phyloP scores from a whole-genome alignment of 2,797 vertebrate species.

The Rhyacichthys aspro region DNA sequence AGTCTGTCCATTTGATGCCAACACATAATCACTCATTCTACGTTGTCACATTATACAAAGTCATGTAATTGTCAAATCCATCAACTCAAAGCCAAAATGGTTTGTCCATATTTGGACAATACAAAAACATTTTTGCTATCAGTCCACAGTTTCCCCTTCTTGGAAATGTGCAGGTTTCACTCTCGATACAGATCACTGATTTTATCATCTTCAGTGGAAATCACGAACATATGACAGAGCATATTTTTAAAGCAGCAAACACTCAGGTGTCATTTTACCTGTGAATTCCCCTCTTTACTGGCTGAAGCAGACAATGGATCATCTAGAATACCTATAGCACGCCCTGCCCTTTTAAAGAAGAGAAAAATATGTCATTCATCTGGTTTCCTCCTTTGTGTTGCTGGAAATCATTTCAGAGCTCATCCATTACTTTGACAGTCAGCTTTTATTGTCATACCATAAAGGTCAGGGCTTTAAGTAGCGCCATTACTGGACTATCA shows the following conservation, averaged over 20 bases:
- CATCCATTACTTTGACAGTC: constrained; percentile 11
- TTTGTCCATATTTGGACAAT: neutral
- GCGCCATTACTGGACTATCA: constrained; percentile 21
- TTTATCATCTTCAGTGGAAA: constrained; percentile 8
- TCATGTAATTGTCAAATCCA: neutral
- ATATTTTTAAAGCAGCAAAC: neutral
- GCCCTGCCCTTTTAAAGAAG: constrained; percentile 37
- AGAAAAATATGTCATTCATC: constrained; percentile 64
- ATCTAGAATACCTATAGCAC: constrained; percentile 45
- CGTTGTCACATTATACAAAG: too few species aligned
- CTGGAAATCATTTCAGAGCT: constrained; percentile 22
- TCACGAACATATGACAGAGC: constrained; percentile 12
- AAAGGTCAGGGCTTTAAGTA: constrained; percentile 21
- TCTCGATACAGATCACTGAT: constrained; percentile 9
- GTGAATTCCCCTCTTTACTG: neutral
- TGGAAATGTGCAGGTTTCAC: neutral
- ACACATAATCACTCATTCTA: too few species aligned
- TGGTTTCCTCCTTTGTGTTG: constrained; percentile 49
- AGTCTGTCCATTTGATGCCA: too few species aligned
- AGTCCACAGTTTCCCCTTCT: neutral
- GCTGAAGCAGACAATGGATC: constrained; percentile 12
- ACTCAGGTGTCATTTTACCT: constrained; percentile 12
- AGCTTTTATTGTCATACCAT: constrained; percentile 28
- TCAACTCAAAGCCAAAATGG: neutral
- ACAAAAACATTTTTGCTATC: too few species aligned